Conservation (phyloP, 2,797 vertebrate species). For the Acanthopagrus latus region DNA sequence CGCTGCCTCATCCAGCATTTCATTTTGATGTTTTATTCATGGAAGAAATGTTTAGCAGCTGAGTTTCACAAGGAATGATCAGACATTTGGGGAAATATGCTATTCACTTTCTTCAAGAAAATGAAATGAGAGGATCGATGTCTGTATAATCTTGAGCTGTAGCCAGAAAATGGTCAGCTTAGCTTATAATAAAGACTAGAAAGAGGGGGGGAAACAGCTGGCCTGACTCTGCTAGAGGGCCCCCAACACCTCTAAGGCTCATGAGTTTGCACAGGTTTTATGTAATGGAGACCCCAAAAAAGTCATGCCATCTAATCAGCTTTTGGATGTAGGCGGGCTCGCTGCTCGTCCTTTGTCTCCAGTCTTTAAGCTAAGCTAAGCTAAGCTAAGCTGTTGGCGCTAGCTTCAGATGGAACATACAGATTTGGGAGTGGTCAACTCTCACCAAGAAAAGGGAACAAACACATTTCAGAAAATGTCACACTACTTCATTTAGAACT, state of each 20-base stretch:
- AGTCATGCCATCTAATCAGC: too few species aligned
- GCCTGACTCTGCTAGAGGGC: background rate
- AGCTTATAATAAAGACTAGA: constrained; percentile 7
- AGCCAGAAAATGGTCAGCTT: constrained; percentile 1
- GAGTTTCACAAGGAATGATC: background rate
- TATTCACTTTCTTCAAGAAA: background rate
- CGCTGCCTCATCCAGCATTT: background rate
- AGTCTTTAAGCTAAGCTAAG: background rate
- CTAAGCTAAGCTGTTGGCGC: background rate
- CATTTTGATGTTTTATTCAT: constrained; percentile 8
- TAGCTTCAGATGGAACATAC: background rate
- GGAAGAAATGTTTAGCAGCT: background rate
- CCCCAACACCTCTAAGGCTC: too few species aligned
- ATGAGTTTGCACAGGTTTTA: background rate
- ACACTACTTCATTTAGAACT: background rate
- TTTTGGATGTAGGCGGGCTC: too few species aligned
- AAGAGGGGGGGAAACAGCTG: background rate
- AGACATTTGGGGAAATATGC: background rate
- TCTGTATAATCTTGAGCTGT: background rate
- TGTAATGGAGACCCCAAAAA: too few species aligned
- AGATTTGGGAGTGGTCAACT: background rate
- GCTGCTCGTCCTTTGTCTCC: too few species aligned
- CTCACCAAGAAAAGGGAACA: background rate
- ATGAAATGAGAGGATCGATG: background rate
- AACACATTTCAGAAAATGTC: background rate